Conservation (phyloP, 2,797 vertebrate genomes). For the Amblyopsis hoosieri region DNA sequence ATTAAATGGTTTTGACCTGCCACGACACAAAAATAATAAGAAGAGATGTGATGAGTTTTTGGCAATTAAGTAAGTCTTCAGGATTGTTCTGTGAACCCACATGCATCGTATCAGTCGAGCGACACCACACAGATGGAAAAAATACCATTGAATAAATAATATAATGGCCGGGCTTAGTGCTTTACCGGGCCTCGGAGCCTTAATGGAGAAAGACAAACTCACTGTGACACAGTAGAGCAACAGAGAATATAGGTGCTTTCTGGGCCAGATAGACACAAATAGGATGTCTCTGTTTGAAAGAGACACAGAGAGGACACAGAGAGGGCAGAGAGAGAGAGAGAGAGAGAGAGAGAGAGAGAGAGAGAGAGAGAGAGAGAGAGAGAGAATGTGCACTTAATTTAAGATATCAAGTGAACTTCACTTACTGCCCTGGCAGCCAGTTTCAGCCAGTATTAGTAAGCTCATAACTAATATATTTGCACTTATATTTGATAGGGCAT, state of each 20-base stretch:
- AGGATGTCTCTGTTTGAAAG: conserved; percentile 50
- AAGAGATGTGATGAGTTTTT: too few relatives aligned
- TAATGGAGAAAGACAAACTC: conserved; percentile 69
- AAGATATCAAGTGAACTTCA: too few relatives aligned
- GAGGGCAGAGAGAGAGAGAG: too few relatives aligned
- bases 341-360: too few relatives aligned
- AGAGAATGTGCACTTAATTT: not conserved
- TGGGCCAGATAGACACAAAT: conserved; percentile 58
- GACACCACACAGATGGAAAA: conserved; percentile 36
- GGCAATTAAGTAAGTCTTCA: too few relatives aligned
- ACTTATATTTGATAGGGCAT: too few relatives aligned
- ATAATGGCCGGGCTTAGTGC: conserved; percentile 44
- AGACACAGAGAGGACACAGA: conserved; percentile 9
- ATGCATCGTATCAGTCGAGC: conserved; percentile 3
- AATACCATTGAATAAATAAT: conserved; percentile 59
- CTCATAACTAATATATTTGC: too few relatives aligned
- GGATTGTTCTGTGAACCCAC: too few relatives aligned
- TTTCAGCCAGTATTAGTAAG: too few relatives aligned
- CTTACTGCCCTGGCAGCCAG: too few relatives aligned
- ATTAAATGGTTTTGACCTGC: not conserved
- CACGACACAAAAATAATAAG: not conserved
- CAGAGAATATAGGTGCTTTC: conserved; percentile 57
- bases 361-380: not conserved
- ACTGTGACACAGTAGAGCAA: conserved; percentile 54
- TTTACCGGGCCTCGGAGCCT: conserved; percentile 49